Percentiles rank a stretch among this genome's conserved stretches.
Evolutionary conservation across 2,113 vertebrate species (phyloP).

Genomic region (Oncorhynchus nerka): DNA sequence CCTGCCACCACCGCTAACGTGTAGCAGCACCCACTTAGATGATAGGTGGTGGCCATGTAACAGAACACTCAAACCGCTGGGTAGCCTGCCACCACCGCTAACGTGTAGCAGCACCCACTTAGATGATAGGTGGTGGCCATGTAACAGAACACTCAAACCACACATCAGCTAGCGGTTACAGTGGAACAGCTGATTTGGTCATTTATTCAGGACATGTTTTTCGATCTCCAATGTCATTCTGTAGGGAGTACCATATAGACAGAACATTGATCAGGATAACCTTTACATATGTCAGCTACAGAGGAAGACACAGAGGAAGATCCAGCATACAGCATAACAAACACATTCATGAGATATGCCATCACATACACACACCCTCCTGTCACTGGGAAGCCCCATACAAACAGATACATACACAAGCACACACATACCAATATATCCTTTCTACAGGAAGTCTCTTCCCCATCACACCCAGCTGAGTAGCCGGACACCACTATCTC

Average conservation of each 20-base stretch:
- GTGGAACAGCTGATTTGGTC: neutral
- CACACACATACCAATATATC: neutral
- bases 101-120: neutral
- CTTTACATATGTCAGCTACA: neutral
- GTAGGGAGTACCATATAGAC: neutral
- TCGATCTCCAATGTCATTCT: neutral
- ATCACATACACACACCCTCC: slow-evolving; percentile 2
- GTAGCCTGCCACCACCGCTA: neutral
- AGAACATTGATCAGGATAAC: neutral
- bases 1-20: too few relatives aligned
- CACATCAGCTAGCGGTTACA: neutral
- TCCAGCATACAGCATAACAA: neutral
- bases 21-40: too few relatives aligned
- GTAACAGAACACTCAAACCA: neutral
- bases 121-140: neutral
- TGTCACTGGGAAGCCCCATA: neutral
- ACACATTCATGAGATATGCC: neutral
- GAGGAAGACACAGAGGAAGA: neutral
- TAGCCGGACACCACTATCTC: too few relatives aligned
- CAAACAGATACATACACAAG: neutral
- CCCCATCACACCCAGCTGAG: too few relatives aligned
- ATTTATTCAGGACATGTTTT: neutral
- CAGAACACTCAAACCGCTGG: too few relatives aligned
- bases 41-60: too few relatives aligned
- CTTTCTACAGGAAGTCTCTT: too few relatives aligned